A percentile compares a stretch with the other conserved stretches of the same genome.
Evolutionary conservation across 1,140 invertebrate genomes (phyloP).

Genomic region (Drosophila lacertosa): DNA sequence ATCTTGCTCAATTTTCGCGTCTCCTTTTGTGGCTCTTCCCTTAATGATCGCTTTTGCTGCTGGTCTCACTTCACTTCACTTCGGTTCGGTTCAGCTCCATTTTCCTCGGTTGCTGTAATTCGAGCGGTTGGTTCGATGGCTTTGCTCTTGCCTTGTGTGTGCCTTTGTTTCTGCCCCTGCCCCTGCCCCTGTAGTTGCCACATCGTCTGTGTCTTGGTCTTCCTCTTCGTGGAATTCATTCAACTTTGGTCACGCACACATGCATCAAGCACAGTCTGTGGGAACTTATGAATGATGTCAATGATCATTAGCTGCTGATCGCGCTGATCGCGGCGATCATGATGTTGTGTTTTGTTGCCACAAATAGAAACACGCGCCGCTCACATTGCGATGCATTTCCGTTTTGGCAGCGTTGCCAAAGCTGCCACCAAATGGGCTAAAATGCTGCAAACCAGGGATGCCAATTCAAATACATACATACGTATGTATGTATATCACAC

Average conservation of each 20-base stretch:
- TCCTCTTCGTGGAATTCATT: constrained; percentile 64
- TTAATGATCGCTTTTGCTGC: constrained; percentile 55
- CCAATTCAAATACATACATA: constrained; percentile 1
- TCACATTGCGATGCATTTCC: constrained; percentile 64
- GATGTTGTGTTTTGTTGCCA: constrained; percentile 50
- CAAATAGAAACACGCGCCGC: constrained; percentile 68
- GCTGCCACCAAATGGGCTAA: constrained; percentile 17
- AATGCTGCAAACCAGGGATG: constrained; percentile 14
- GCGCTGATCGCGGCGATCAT: constrained; percentile 13
- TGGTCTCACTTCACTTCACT: constrained; percentile 34
- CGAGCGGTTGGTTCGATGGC: constrained; percentile 37
- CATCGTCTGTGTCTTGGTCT: background rate
- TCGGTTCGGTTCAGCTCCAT: background rate
- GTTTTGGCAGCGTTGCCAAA: constrained; percentile 64
- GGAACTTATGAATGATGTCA: constrained; percentile 64
- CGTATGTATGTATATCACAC: background rate
- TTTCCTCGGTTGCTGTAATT: constrained; percentile 39
- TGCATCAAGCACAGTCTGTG: constrained; percentile 9
- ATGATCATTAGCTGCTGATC: constrained; percentile 29
- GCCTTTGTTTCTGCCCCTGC: background rate
- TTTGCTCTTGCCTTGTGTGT: constrained; percentile 10
- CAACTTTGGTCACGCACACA: constrained; percentile 61
- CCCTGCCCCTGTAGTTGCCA: too few relatives aligned
- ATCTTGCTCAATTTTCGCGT: constrained; percentile 28
- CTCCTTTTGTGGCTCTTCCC: constrained; percentile 43